Evolutionary conservation across 2,113 vertebrate genomes (phyloP).

Genomic region (Ictalurus furcatus): DNA sequence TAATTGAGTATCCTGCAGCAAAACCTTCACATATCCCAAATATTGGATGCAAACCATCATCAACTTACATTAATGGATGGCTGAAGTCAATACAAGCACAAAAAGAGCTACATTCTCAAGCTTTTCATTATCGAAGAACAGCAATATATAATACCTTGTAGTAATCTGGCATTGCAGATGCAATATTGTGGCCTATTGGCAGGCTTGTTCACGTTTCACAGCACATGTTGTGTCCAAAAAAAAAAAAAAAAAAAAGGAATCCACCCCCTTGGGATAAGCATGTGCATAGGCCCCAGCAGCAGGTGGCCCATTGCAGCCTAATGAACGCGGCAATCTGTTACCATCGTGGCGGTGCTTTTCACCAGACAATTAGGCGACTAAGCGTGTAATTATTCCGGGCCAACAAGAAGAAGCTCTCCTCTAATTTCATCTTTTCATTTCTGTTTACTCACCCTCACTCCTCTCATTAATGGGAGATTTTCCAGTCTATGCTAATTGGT

Average conservation of each 20-base stretch:
- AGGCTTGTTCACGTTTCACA: conserved; percentile 97
- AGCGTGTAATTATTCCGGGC: conserved; percentile 99
- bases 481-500: conserved; percentile 99
- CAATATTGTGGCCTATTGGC: conserved; percentile 99
- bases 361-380: conserved; percentile 99
- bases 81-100: conserved; percentile 29
- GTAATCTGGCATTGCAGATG: conserved; percentile 95
- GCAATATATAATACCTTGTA: conserved; percentile 96
- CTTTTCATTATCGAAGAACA: conserved; percentile 80
- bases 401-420: conserved; percentile 98
- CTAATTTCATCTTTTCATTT: conserved; percentile 99
- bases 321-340: conserved; percentile 99
- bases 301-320: conserved; percentile 99
- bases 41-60: conserved; percentile 38
- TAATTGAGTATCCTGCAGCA: conserved; percentile 28
- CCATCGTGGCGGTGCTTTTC: conserved; percentile 89
- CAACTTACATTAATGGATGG: conserved; percentile 10
- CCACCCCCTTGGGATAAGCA: conserved; percentile 80
- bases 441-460: conserved; percentile 99
- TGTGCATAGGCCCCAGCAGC: conserved; percentile 92
- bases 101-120: conserved; percentile 62
- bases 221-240: conserved; percentile 92
- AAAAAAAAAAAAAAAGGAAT: conserved; percentile 57
- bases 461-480: conserved; percentile 99
- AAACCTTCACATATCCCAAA: conserved; percentile 22